Evolutionary conservation across 2,888 invertebrate genomes (phyloP).

Genomic region (Petrolisthes manimaculis): DNA sequence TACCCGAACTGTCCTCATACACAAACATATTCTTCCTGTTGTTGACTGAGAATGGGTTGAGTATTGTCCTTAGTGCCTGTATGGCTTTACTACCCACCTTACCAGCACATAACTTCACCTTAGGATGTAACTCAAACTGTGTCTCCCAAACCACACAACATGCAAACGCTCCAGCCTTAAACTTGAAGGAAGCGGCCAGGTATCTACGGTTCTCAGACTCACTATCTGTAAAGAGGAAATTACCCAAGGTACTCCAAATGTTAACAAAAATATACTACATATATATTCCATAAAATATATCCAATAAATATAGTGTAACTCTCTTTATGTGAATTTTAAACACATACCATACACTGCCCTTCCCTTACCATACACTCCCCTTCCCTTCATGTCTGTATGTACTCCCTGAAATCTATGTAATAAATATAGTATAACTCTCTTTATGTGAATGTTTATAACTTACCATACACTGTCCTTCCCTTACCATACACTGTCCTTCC

Average conservation of each 20-base stretch:
- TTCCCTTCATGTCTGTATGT: too few relatives aligned
- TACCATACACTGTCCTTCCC: constrained; percentile 44
- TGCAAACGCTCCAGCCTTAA: constrained; percentile 79
- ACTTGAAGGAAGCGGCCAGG: constrained; percentile 72
- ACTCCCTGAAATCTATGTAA: neutral
- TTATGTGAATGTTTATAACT: neutral
- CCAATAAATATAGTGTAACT: neutral
- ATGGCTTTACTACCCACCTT: constrained; percentile 57
- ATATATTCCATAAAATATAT: neutral
- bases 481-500: neutral
- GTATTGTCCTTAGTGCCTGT: constrained; percentile 75
- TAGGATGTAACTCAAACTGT: constrained; percentile 79
- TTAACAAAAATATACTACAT: too few relatives aligned
- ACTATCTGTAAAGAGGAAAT: constrained; percentile 11
- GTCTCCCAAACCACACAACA: constrained; percentile 82
- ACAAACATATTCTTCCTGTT: constrained; percentile 84
- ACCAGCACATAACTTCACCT: constrained; percentile 73
- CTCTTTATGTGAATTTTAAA: neutral
- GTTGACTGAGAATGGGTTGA: constrained; percentile 79
- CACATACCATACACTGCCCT: neutral
- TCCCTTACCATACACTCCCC: constrained; percentile 24
- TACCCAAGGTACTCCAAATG: too few relatives aligned
- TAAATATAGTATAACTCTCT: neutral
- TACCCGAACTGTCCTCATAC: constrained; percentile 76
- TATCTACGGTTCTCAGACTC: constrained; percentile 66